Percentiles rank a stretch among this genome's conserved stretches.
Evolutionary conservation across 2,888 invertebrate genomes (phyloP).

Genomic region (Heterodera filipjevi): DNA sequence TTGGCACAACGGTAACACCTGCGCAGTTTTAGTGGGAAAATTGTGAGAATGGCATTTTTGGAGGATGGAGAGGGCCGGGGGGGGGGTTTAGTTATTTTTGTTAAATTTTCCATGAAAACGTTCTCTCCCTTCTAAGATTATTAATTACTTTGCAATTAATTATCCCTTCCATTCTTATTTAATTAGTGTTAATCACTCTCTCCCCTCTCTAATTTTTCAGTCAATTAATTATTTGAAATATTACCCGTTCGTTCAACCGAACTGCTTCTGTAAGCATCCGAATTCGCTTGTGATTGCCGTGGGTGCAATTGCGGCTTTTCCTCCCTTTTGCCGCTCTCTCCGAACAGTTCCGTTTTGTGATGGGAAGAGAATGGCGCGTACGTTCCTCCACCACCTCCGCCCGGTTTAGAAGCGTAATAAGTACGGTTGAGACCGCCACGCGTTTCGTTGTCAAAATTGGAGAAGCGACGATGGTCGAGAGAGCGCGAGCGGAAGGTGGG

Average conservation of each 20-base stretch:
- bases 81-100: background rate
- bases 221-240: background rate
- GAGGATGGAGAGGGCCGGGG: no score
- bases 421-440: background rate
- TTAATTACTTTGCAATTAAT: no score
- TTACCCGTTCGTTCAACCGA: constrained; percentile 25
- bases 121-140: no score
- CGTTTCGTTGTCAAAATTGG: background rate
- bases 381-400: background rate
- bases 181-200: no score
- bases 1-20: constrained; percentile 21
- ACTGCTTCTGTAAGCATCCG: constrained; percentile 19
- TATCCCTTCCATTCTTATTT: no score
- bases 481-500: constrained; percentile 18
- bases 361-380: background rate
- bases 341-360: background rate
- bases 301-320: background rate
- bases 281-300: background rate
- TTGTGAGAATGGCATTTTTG: background rate
- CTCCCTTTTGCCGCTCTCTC: background rate
- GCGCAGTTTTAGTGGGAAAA: background rate
- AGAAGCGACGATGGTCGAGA: constrained; percentile 7
- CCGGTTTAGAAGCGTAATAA: background rate
- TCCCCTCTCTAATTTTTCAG: background rate
- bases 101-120: no score